Evolutionary conservation across 2,888 invertebrate genomes (phyloP).

Genomic region (Syrista parreyssii): DNA sequence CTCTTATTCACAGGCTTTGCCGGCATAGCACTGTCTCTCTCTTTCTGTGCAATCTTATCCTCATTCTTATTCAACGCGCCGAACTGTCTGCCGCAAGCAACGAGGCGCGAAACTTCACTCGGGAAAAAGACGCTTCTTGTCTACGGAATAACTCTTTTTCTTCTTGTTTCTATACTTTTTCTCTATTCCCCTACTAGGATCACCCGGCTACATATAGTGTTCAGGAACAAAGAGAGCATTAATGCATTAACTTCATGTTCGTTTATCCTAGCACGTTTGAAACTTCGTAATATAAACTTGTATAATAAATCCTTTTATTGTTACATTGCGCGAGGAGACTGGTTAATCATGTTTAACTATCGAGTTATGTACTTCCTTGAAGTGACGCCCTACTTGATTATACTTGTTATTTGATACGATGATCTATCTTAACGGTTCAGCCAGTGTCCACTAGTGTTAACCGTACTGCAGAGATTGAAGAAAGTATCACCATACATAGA

Average conservation of each 20-base stretch:
- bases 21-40: background rate
- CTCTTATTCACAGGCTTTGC: background rate
- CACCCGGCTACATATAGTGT: background rate
- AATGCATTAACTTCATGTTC: background rate
- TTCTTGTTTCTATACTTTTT: background rate
- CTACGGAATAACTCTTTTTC: background rate
- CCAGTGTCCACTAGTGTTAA: background rate
- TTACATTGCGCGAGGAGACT: background rate
- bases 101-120: background rate
- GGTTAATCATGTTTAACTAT: background rate
- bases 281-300: background rate
- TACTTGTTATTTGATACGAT: background rate
- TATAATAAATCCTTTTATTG: background rate
- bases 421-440: background rate
- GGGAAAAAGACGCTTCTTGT: background rate
- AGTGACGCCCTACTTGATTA: background rate
- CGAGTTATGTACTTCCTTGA: background rate
- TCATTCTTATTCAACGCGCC: background rate
- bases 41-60: constrained; percentile 11
- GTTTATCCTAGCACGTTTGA: background rate
- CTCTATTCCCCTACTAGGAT: background rate
- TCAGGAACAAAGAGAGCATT: background rate
- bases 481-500: background rate
- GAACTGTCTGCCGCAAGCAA: background rate
- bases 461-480: background rate